Percentiles rank a stretch among this genome's conserved stretches.
Evolutionary conservation across 1,140 invertebrate genomes (phyloP).

Genomic region (Drosophila parabipectinata): DNA sequence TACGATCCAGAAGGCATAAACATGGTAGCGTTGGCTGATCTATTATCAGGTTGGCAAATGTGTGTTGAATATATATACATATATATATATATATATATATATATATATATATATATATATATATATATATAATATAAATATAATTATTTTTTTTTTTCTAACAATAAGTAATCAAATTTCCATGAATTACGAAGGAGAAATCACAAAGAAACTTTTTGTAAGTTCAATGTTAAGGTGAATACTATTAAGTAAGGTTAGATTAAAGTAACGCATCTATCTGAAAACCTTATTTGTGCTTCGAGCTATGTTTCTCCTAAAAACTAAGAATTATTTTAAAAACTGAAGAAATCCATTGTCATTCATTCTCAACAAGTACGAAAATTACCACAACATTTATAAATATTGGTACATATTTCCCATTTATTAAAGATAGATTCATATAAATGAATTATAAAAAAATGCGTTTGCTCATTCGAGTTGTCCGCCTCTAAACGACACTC

Average conservation of each 20-base stretch:
- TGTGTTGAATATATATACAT: conserved; percentile 73
- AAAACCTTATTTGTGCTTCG: conserved; percentile 76
- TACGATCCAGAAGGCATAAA: conserved; percentile 54
- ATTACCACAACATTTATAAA: conserved; percentile 57
- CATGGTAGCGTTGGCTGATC: conserved; percentile 62
- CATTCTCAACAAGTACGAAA: conserved; percentile 44
- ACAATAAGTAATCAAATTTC: conserved; percentile 79
- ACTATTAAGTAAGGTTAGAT: conserved; percentile 72
- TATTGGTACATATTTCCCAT: conserved; percentile 71
- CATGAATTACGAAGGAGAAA: conserved; percentile 80
- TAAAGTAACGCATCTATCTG: conserved; percentile 69
- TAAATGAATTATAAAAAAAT: conserved; percentile 63
- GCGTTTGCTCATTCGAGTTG: conserved; percentile 63
- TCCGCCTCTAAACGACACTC: conserved; percentile 35
- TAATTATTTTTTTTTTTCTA: conserved; percentile 66
- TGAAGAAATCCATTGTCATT: conserved; percentile 39
- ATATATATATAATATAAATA: conserved; percentile 60
- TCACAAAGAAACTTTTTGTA: conserved; percentile 81
- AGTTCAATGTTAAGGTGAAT: conserved; percentile 72
- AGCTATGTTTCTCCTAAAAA: conserved; percentile 75
- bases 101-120: conserved; percentile 51
- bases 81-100: conserved; percentile 64
- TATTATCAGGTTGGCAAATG: conserved; percentile 69
- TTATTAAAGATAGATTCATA: conserved; percentile 78
- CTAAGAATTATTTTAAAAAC: conserved; percentile 66